These are phyloP conservation scores for Minunthozetes semirufus DNA, from an alignment of 2,888 invertebrate species.

Conservation along the genomic window DNA sequence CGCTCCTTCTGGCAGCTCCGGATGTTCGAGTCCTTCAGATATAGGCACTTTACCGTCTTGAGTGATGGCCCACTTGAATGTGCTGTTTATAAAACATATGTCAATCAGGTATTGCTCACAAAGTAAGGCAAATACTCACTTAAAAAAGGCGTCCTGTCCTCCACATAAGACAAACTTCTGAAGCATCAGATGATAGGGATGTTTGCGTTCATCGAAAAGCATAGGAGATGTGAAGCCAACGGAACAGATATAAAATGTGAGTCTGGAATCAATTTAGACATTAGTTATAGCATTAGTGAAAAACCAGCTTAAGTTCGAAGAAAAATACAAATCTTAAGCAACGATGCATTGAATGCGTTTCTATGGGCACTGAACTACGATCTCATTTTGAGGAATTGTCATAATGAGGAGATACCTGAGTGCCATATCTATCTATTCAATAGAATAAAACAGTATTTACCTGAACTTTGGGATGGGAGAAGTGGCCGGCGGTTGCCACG, in stretches of 20 bases:
- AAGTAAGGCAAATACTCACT: constrained; percentile 46
- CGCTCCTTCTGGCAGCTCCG: constrained; percentile 64
- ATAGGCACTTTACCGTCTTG: constrained; percentile 51
- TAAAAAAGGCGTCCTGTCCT: constrained; percentile 63
- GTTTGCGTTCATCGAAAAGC: constrained; percentile 75
- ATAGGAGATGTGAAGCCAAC: constrained; percentile 76
- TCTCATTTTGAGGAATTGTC: neutral
- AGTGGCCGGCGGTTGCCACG: constrained; percentile 62
- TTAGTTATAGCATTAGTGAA: constrained; percentile 31
- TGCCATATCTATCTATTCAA: constrained; percentile 12
- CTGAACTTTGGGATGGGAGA: constrained; percentile 63
- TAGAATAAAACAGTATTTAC: constrained; percentile 43
- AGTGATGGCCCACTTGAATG: constrained; percentile 57
- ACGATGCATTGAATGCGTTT: constrained; percentile 36
- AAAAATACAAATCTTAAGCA: constrained; percentile 25
- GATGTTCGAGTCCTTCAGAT: constrained; percentile 57
- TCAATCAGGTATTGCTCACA: neutral
- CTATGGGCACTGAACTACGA: constrained; percentile 31
- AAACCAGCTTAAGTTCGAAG: constrained; percentile 33
- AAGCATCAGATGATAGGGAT: constrained; percentile 75
- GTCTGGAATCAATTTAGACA: constrained; percentile 51
- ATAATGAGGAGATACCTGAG: constrained; percentile 36
- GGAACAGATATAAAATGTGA: constrained; percentile 74
- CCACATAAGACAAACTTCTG: constrained; percentile 68
- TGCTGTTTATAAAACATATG: constrained; percentile 48